Evolutionary conservation across 2,888 invertebrate genomes (phyloP), one percentile per base, ranked within the genome.

Genomic region (Microctonus hyperodae): DNA sequence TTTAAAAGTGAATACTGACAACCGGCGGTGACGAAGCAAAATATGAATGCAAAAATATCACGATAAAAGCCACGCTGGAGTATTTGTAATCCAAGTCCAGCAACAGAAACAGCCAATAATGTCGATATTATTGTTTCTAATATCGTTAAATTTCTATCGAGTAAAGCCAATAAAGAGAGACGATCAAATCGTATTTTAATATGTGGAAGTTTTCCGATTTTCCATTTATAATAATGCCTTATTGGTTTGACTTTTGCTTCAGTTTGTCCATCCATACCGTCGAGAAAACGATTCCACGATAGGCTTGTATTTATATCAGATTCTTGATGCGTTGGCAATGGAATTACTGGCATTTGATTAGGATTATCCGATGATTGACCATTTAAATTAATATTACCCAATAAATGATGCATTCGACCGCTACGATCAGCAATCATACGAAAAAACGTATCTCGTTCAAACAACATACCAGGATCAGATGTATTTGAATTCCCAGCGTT

Each of bases 21-120:
- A 16, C 97, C 93, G 0, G 98, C 98, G 76, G 98, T 96, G n/a
- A 98, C 95, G 76, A 97, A 94, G 85, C 98, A 98, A 84, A 99
- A 96, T 80, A 97, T 87, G 83, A 98, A 95, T 16, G 97, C 94
- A 77, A 92, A 93, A 63, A 98, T 89, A 83, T 99, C 98, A 76
- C 91, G 90, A 85, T 96, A 98, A 83, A 96, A 93, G 58, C 92
- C 92, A 55, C 91, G 87, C 79, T 92, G 92, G 7, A 98, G 86
- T 33, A 97, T 89, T 69, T 91, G 86, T 0, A 95, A 92, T 1
- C 97, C 97, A 61, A 98, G 86, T 57, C 93, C 88, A 2, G 96
- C 92, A 1, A 98, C 97, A 72, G 91, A 83, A 35, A 94, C 89
- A 1, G 97, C 96, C 69, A 99, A 86, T 31, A 94, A 78, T 63